phyloP scores from a whole-genome alignment of 2,113 vertebrate genomes.

The Labeo catla region DNA sequence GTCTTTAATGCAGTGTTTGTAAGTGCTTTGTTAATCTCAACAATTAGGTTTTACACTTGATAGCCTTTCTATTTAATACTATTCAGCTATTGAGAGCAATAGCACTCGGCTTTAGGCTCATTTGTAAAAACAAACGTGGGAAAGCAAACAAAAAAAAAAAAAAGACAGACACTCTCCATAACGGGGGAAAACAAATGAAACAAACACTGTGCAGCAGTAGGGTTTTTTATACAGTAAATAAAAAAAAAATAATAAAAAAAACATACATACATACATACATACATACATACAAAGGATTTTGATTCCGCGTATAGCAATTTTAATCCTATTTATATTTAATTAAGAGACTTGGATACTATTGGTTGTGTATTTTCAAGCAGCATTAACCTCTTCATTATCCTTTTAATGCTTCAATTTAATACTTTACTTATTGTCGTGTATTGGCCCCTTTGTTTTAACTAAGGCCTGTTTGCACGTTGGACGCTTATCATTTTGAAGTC shows the following conservation, averaged over 20 bases:
- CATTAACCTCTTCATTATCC: background rate
- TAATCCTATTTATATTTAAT: background rate
- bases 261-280: too few relatives aligned
- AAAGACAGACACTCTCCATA: background rate
- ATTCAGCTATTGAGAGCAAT: background rate
- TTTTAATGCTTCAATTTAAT: background rate
- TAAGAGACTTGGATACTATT: background rate
- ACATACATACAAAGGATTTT: too few relatives aligned
- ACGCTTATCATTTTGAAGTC: background rate
- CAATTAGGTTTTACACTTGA: background rate
- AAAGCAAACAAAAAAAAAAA: background rate
- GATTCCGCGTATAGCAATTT: background rate
- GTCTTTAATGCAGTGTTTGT: background rate
- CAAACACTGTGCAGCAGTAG: background rate
- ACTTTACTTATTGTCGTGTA: background rate
- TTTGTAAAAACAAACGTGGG: background rate
- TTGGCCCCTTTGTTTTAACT: background rate
- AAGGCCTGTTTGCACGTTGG: background rate
- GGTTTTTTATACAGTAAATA: background rate
- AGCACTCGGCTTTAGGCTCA: background rate
- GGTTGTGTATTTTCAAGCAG: background rate
- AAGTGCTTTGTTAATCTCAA: background rate
- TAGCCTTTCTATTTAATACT: background rate
- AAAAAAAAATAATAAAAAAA: too few relatives aligned
- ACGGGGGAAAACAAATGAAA: background rate